These are phyloP conservation scores for Heliconius ethilla DNA, from an alignment of 2,888 invertebrate genomes.

Conservation along the genomic window DNA sequence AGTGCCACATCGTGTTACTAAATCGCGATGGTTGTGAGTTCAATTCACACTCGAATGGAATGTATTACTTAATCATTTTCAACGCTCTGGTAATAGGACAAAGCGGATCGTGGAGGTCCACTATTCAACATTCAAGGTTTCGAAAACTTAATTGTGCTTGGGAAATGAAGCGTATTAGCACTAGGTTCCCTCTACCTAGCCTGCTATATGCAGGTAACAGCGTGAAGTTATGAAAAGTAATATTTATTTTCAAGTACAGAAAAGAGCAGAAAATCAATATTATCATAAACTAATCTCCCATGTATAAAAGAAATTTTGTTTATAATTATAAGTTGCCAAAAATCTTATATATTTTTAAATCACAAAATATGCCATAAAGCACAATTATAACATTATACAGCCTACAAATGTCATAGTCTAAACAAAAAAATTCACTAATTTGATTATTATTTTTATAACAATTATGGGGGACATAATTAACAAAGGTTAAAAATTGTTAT, in stretches of 20 bases:
- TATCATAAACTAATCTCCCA: neutral
- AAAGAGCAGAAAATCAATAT: neutral
- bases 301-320: neutral
- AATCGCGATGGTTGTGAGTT: too few relatives aligned
- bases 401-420: slow-evolving; percentile 12
- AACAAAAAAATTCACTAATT: neutral
- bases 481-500: slow-evolving; percentile 8
- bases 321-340: neutral
- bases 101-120: too few relatives aligned
- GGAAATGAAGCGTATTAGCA: too few relatives aligned
- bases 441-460: neutral
- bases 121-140: too few relatives aligned
- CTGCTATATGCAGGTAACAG: too few relatives aligned
- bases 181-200: too few relatives aligned
- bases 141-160: too few relatives aligned
- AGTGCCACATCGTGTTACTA: too few relatives aligned
- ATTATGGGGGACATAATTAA: neutral
- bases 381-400: slow-evolving; percentile 12
- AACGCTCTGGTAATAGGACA: too few relatives aligned
- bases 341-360: neutral
- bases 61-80: too few relatives aligned
- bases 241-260: neutral
- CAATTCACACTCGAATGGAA: too few relatives aligned
- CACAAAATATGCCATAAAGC: neutral
- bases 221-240: neutral